Conservation (phyloP, 2,888 invertebrate species). For the Lutraria lutraria region DNA sequence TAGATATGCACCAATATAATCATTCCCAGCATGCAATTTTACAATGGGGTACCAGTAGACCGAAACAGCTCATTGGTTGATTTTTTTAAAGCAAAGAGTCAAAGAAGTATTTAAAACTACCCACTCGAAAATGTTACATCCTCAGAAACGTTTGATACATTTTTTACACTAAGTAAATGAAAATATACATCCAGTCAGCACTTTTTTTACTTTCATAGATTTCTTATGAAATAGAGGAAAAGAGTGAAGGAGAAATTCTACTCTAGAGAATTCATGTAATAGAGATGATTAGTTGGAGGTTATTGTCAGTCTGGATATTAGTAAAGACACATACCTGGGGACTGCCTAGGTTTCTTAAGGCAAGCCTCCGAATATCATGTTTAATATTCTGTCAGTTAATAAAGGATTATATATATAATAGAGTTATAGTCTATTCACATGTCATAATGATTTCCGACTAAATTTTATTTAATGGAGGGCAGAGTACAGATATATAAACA, state of each 20-base stretch:
- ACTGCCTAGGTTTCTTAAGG: slow-evolving; percentile 67
- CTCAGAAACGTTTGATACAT: no score
- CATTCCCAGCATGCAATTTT: no score
- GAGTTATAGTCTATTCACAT: background rate
- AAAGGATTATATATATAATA: slow-evolving; percentile 25
- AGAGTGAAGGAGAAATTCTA: background rate
- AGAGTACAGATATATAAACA: background rate
- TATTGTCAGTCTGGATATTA: slow-evolving; percentile 34
- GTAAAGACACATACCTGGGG: slow-evolving; percentile 67
- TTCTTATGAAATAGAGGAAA: no score
- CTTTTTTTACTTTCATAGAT: no score
- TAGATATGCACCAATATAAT: no score
- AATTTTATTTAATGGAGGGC: background rate
- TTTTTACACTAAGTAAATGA: no score
- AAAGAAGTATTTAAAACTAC: no score
- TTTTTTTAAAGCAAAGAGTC: no score
- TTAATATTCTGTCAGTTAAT: slow-evolving; percentile 65
- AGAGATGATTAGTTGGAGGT: slow-evolving; percentile 16
- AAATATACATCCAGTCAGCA: no score
- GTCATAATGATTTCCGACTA: background rate
- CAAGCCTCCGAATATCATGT: slow-evolving; percentile 66
- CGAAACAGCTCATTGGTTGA: no score
- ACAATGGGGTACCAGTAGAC: no score
- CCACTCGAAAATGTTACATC: no score
- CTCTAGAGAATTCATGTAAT: background rate